Conservation (phyloP, 2,113 vertebrate species). For the Phasianus colchicus region DNA sequence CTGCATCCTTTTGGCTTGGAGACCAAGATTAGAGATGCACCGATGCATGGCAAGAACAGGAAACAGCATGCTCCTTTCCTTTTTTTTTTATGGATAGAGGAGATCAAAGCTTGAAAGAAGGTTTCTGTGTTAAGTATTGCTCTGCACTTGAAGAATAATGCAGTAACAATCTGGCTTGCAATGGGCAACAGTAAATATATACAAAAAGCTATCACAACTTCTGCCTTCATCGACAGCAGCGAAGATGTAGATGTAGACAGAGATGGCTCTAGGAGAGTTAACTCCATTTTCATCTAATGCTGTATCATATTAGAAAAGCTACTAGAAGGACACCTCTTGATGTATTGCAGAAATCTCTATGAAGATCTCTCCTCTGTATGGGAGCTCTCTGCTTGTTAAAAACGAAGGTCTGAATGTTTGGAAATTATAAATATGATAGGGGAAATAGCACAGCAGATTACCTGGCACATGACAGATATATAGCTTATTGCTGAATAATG, state of each 20-base stretch:
- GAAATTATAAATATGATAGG: conserved; percentile 17
- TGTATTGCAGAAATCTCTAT: not conserved
- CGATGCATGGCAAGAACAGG: not conserved
- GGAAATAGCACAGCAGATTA: conserved; percentile 17
- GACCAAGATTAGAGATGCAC: not conserved
- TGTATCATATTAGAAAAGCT: not conserved
- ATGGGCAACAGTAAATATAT: not conserved
- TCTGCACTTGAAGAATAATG: not conserved
- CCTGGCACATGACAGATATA: conserved; percentile 1
- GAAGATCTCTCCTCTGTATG: not conserved
- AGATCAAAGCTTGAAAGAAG: not conserved
- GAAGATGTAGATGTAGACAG: too few species aligned
- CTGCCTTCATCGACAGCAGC: not conserved
- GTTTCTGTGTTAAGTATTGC: not conserved
- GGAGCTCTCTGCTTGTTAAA: not conserved
- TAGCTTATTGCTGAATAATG: conserved; percentile 27
- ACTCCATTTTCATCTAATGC: conserved; percentile 17
- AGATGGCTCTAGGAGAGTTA: not conserved
- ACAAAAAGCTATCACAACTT: not conserved
- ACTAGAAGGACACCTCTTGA: conserved; percentile 36
- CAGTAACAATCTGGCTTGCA: not conserved
- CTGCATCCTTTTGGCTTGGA: not conserved
- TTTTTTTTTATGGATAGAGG: not conserved
- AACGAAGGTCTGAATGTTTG: not conserved
- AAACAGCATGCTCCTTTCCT: not conserved